These are phyloP conservation scores for Hetaerina americana DNA, from an alignment of 1,140 invertebrate species.

Conservation along the genomic window DNA sequence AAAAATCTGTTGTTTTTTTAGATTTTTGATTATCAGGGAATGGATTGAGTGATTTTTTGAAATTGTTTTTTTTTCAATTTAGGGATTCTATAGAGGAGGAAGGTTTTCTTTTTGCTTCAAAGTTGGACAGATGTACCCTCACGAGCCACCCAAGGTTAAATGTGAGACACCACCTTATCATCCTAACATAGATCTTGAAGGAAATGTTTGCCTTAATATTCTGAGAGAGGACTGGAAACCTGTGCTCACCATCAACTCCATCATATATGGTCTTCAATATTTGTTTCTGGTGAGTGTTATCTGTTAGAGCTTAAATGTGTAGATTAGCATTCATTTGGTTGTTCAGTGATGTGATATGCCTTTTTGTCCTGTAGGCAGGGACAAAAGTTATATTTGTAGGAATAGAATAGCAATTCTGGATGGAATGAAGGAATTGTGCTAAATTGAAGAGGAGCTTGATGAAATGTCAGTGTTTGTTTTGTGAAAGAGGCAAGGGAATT, in stretches of 20 bases:
- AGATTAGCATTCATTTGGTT: background rate
- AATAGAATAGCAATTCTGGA: too few species aligned
- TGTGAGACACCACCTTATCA: constrained; percentile 90
- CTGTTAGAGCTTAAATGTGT: background rate
- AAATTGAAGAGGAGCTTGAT: too few species aligned
- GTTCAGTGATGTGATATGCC: too few species aligned
- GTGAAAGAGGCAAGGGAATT: too few species aligned
- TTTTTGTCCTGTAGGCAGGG: too few species aligned
- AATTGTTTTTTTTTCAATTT: constrained; percentile 24
- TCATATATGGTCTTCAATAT: constrained; percentile 96
- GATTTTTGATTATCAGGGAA: background rate
- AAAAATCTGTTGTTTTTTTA: constrained; percentile 4
- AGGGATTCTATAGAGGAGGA: constrained; percentile 90
- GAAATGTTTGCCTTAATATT: constrained; percentile 91
- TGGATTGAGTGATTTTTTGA: background rate
- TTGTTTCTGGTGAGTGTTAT: constrained; percentile 74
- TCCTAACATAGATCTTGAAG: constrained; percentile 90
- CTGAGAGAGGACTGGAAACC: constrained; percentile 98
- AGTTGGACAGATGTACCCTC: constrained; percentile 92
- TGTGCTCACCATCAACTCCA: constrained; percentile 93
- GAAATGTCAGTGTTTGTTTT: too few species aligned
- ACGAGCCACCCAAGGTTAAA: constrained; percentile 91
- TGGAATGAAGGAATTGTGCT: too few species aligned
- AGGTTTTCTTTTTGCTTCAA: constrained; percentile 95
- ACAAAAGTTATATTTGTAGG: too few species aligned